Evolutionary conservation across 2,888 invertebrate species (phyloP).

Genomic region (Phania funesta): DNA sequence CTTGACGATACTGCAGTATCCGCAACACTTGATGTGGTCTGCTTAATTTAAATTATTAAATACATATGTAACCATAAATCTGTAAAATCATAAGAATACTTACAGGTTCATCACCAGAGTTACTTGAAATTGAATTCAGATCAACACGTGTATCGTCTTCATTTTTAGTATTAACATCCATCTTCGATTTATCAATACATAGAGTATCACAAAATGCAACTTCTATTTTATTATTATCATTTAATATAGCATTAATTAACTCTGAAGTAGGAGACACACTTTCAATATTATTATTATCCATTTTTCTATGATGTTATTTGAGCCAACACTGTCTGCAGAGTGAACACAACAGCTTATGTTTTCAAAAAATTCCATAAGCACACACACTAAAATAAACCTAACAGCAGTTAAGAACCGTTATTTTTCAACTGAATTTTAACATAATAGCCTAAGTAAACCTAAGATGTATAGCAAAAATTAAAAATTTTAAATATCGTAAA

Average conservation of each 20-base stretch:
- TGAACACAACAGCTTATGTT: conserved; percentile 18
- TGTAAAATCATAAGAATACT: conserved; percentile 6
- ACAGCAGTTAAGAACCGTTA: conserved; percentile 16
- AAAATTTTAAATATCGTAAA: conserved; percentile 13
- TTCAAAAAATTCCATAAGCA: no score
- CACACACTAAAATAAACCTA: conserved; percentile 19
- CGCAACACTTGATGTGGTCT: no score
- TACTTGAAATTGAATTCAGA: conserved; percentile 10
- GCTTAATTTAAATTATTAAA: no score
- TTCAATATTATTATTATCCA: conserved; percentile 14
- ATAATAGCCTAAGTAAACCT: conserved; percentile 7
- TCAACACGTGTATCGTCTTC: conserved; percentile 6
- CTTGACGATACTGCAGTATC: neutral
- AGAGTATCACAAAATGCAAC: conserved; percentile 6
- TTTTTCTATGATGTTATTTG: conserved; percentile 13
- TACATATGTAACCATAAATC: no score
- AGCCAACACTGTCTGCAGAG: conserved; percentile 6
- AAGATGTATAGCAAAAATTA: conserved; percentile 6
- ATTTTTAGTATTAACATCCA: conserved; percentile 10
- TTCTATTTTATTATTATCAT: conserved; percentile 23
- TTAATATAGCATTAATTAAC: conserved; percentile 9
- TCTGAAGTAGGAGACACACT: neutral
- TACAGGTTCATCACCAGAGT: conserved; percentile 20
- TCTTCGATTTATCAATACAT: conserved; percentile 4
- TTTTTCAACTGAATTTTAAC: conserved; percentile 1